A percentile compares a stretch with the other conserved stretches of the same genome.
Conservation (phyloP, 92 coral and sea anemone species). For the Palythoa grandis region DNA sequence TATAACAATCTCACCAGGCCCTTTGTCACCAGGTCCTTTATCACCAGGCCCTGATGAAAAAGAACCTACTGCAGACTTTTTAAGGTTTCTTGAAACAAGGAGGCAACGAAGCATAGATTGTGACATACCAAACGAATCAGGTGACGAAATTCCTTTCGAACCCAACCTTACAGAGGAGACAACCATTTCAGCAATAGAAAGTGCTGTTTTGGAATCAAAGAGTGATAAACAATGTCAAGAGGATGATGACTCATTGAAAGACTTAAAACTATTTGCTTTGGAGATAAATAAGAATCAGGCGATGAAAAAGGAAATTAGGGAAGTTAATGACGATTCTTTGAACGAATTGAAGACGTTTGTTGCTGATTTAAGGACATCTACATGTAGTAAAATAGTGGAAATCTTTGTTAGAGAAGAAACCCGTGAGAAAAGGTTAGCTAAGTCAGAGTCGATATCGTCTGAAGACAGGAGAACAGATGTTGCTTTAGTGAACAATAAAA, state of each 20-base stretch:
- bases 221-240: not conserved
- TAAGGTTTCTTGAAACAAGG: conserved; percentile 18
- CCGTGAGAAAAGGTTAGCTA: not conserved
- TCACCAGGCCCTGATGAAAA: conserved; percentile 29
- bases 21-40: conserved; percentile 22
- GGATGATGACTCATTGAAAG: conserved; percentile 1
- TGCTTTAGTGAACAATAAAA: not conserved
- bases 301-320: not conserved
- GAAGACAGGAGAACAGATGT: not conserved
- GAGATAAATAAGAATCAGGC: conserved; percentile 3
- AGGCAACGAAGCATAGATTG: conserved; percentile 20
- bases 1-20: conserved; percentile 20
- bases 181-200: not conserved
- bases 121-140: conserved; percentile 19
- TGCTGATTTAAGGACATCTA: conserved; percentile 17
- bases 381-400: not conserved
- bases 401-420: conserved; percentile 18
- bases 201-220: not conserved
- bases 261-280: conserved; percentile 11
- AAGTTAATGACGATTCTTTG: conserved; percentile 26
- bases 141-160: conserved; percentile 40
- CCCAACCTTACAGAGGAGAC: conserved; percentile 14
- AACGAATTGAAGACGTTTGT: conserved; percentile 10
- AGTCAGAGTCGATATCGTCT: not conserved
- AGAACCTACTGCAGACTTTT: conserved; percentile 22